Evolutionary conservation across 2,113 vertebrate species (phyloP), one percentile per base, ranked within the genome.

Genomic region (Neofelis nebulosa): DNA sequence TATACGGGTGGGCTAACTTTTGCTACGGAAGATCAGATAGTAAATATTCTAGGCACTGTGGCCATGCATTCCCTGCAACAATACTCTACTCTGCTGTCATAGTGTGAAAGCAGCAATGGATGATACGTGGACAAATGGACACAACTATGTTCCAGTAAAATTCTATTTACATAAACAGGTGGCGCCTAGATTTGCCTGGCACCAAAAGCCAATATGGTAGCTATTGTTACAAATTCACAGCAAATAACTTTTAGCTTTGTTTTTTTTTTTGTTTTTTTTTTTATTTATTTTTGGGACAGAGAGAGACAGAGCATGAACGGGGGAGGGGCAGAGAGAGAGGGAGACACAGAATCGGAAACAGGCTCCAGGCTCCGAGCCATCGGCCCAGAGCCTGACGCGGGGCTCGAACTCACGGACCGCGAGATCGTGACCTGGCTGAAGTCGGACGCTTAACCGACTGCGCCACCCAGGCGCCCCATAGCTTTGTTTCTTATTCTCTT

Each of bases 401-500:
- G n/a, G n/a, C n/a, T n/a, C n/a, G n/a, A n/a, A n/a, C n/a, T n/a
- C n/a, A n/a, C n/a, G n/a, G n/a, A n/a, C n/a, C n/a, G n/a, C n/a
- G n/a, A n/a, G n/a, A n/a, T n/a, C n/a, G n/a, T n/a, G n/a, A n/a
- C n/a, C n/a, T n/a, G n/a, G n/a, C n/a, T n/a, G n/a, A n/a, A n/a
- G n/a, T n/a, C n/a, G n/a, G n/a, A n/a, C n/a, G n/a, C n/a, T n/a
- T n/a, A n/a, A n/a, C n/a, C n/a, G n/a, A n/a, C n/a, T n/a, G n/a
- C n/a, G n/a, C n/a, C n/a, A n/a, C n/a, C n/a, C n/a, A n/a, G n/a
- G n/a, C n/a, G n/a, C n/a, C n/a, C n/a, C n/a, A n/a, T 81, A 89
- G 94, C 25, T 63, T 89, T 76, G 29, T 78, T 89, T 76, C 31
- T 82, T 93, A 87, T 95, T 91, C 38, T 89, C 55, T 88, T 91